Evolutionary conservation across 2,113 vertebrate genomes (phyloP), one percentile per base, ranked within the genome.

Genomic region (Spea bombifrons): DNA sequence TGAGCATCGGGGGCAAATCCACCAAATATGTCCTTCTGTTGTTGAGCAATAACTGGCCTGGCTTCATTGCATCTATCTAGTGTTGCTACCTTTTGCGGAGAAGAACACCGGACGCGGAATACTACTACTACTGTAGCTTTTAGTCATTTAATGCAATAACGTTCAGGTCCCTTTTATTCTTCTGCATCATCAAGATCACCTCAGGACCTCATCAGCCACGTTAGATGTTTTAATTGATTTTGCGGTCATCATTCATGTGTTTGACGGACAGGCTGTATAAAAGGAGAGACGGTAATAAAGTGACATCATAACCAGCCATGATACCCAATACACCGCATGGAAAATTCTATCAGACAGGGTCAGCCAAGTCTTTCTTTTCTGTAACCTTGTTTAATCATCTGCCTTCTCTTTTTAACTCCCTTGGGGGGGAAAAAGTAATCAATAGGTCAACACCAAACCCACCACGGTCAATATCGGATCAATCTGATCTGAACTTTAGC

Each of bases 201-300:
- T 8, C 16, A 43, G 57, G 45, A 71, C 71, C 50, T 78, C 71
- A 71, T 63, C 55, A 52, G 65, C 57, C 55, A 47, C 50, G 63
- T 71, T 44, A 50, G 61, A 71, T 44, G 46, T 77, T 71, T 45
- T 9, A 8, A 17, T 48, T 66, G 16, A 64, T 66, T 75, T 49
- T 53, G 17, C 30, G 66, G 49, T 49, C 15, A 66, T 66, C 30
- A 66, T 44, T 74, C n/a, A 64, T 63, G n/a, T 48, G 63, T 30
- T 13, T 75, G 61, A 45, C 8, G 10, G 15, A 13, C 55, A 13
- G 55, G 10, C 55, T 59, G 55, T 4, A 13, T 12, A 8, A 13
- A 5, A 5, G 55, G 8, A 59, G 4, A 9, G 55, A 30, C 55
- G 12, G 8, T 59, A 9, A 13, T 9, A 59, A 9, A 59, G 10